Conservation (phyloP, 2,888 invertebrate species). For the Parasteatoda lunata region DNA sequence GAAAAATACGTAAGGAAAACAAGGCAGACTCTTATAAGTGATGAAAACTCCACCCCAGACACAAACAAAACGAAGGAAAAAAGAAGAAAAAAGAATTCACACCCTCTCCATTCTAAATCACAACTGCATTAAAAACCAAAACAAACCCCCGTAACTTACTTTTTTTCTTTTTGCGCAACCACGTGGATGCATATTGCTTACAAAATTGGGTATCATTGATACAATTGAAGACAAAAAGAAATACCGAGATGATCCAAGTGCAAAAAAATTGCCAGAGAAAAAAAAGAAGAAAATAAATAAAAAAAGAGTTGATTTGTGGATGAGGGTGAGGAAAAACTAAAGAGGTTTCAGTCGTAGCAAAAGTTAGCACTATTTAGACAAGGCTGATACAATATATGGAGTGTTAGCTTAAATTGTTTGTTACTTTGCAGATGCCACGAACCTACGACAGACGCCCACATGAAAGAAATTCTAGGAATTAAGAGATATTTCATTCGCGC, state of each 20-base stretch:
- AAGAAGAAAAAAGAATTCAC: too few relatives aligned
- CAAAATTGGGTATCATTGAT: slow-evolving; percentile 3
- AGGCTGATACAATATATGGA: slow-evolving; percentile 60
- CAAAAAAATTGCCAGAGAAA: neutral
- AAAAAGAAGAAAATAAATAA: slow-evolving; percentile 7
- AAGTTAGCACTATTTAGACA: slow-evolving; percentile 67
- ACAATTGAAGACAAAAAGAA: slow-evolving; percentile 1
- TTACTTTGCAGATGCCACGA: slow-evolving; percentile 60
- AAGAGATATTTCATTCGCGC: slow-evolving; percentile 5
- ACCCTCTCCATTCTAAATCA: too few relatives aligned
- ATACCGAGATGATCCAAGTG: too few relatives aligned
- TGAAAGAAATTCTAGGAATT: slow-evolving; percentile 21
- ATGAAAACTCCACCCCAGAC: too few relatives aligned
- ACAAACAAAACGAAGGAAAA: too few relatives aligned
- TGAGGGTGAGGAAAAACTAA: slow-evolving; percentile 55
- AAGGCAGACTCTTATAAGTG: too few relatives aligned
- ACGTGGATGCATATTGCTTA: neutral
- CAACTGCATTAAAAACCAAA: neutral
- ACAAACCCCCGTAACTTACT: neutral
- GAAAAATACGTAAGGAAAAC: too few relatives aligned
- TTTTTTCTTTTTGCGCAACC: neutral
- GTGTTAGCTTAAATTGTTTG: slow-evolving; percentile 64
- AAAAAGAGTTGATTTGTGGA: slow-evolving; percentile 50
- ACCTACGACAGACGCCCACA: slow-evolving; percentile 59
- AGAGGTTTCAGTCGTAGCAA: slow-evolving; percentile 52